Evolutionary conservation across 1,140 invertebrate species (phyloP), one percentile per base, ranked within the genome.

Genomic region (Bombus vancouverensis): DNA sequence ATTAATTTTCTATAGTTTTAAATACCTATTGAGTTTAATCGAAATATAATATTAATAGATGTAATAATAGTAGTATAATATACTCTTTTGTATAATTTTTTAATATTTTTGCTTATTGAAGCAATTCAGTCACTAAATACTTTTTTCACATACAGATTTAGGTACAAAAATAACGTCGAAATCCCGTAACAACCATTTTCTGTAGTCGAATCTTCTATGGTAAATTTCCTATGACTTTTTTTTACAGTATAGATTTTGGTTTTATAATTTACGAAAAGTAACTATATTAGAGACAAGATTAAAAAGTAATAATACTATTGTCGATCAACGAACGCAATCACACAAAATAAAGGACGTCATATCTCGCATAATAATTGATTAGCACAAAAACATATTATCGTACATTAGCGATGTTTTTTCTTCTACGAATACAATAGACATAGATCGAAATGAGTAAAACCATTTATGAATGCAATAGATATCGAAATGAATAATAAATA

Each of bases 111-210:
- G 75, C 77, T 85, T 66, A 28, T 71, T 44, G 32, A 71, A 89
- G 72, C 53, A 59, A 72, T 88, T 44, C 65, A 72, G 68, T 88
- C 73, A 65, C 70, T 87, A 81, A 81, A 73, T 72, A 82, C 42
- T 73, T 74, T 65, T 85, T 70, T 77, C 73, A 70, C 68, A 59
- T 75, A 77, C 66, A 44, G 72, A 88, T 88, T 75, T 71, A 65
- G 86, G 84, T 91, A 91, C 65, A 91, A 91, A 91, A 91, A 91
- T 91, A 91, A 91, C 82, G 44, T 90, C 73, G 39, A 80, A 90
- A 89, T 86, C n/a, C 28, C 78, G 44, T 79, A 83, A 87, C 78
- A 85, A 71, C 22, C 37, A 62, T 74, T 87, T 83, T 70, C 28
- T 59, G 34, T 42, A 73, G 22, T 57, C 66, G 66, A 59, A 87